phyloP scores from a whole-genome alignment of 2,888 invertebrate genomes.

The Luperina nickerlii region DNA sequence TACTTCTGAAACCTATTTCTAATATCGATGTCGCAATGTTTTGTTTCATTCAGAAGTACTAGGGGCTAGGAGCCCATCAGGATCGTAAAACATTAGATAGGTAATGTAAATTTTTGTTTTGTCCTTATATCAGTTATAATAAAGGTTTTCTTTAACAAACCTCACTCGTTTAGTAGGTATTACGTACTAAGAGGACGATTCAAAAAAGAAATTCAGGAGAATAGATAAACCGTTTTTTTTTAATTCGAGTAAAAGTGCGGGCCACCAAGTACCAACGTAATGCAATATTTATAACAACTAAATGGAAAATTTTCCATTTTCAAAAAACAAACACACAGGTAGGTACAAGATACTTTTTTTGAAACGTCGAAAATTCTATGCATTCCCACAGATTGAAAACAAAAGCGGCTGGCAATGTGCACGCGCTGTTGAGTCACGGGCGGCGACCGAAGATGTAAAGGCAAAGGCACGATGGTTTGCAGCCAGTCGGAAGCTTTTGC shows the following conservation, averaged over 20 bases:
- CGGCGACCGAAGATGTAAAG: slow-evolving; percentile 79
- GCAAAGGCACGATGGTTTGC: slow-evolving; percentile 82
- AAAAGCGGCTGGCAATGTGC: slow-evolving; percentile 76
- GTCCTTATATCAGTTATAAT: neutral
- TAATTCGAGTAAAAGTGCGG: too few relatives aligned
- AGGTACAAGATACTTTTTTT: slow-evolving; percentile 18
- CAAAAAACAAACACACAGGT: slow-evolving; percentile 1
- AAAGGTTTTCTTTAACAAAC: neutral
- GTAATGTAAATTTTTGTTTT: too few relatives aligned
- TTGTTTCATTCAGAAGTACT: neutral
- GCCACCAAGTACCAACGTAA: neutral
- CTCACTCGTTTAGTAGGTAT: neutral
- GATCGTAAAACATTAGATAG: neutral
- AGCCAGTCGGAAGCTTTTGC: slow-evolving; percentile 85
- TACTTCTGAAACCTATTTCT: slow-evolving; percentile 45
- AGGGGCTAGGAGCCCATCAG: neutral
- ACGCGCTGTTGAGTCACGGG: slow-evolving; percentile 79
- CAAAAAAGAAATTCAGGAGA: neutral
- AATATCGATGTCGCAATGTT: slow-evolving; percentile 28
- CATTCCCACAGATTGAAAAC: slow-evolving; percentile 77
- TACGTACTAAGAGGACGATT: too few relatives aligned
- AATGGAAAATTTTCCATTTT: neutral
- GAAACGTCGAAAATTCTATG: slow-evolving; percentile 47
- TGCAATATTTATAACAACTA: neutral
- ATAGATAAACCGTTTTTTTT: neutral